Evolutionary conservation across 2,797 vertebrate genomes (phyloP).

Genomic region (Peromyscus nudipes): DNA sequence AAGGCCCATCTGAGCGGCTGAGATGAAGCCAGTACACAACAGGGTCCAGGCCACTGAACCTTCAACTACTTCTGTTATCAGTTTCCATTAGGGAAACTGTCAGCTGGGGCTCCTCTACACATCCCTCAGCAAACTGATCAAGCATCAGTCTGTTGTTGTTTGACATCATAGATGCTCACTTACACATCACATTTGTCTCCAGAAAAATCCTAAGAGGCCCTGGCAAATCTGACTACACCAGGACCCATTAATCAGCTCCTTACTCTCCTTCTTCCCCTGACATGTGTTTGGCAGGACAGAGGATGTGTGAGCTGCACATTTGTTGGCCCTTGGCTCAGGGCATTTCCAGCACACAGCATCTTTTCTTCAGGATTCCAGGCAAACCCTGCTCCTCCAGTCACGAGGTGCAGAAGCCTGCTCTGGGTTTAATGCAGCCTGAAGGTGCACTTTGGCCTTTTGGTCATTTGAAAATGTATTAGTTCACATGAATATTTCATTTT

Average conservation of each 20-base stretch:
- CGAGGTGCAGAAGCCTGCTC: background rate
- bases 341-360: background rate
- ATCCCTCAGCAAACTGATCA: background rate
- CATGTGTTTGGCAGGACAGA: background rate
- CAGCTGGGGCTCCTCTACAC: background rate
- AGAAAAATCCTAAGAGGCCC: background rate
- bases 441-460: background rate
- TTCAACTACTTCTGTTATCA: background rate
- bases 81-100: background rate
- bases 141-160: background rate
- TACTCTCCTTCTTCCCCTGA: background rate
- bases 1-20: too few relatives aligned
- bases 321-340: background rate
- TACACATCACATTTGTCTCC: background rate
- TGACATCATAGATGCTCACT: background rate
- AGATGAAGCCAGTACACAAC: background rate
- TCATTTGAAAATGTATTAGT: background rate
- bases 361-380: background rate
- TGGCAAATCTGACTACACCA: background rate
- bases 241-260: background rate
- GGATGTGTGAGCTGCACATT: accelerated
- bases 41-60: background rate
- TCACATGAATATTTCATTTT: background rate
- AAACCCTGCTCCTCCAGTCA: background rate
- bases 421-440: background rate